Conservation (phyloP, 1,140 invertebrate genomes). For the Laupala kohalensis region DNA sequence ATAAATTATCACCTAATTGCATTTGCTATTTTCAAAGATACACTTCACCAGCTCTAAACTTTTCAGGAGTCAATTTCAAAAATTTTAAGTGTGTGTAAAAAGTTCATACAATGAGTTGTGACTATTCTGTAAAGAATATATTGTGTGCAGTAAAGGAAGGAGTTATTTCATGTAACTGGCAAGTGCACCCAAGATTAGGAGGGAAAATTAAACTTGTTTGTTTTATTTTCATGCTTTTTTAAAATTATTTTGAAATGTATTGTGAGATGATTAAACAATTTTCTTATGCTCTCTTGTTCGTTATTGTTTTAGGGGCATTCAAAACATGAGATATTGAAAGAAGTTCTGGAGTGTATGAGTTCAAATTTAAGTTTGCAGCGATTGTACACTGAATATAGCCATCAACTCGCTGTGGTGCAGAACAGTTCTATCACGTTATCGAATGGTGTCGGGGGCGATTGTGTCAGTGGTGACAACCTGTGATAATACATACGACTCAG, state of each 20-base stretch:
- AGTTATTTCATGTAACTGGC: background rate
- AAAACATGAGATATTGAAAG: conserved; percentile 11
- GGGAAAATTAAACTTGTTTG: background rate
- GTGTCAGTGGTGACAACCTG: background rate
- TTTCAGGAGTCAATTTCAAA: no score
- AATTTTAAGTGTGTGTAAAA: no score
- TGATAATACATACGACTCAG: no score
- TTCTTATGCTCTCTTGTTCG: background rate
- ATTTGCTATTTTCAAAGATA: no score
- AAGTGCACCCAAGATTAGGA: background rate
- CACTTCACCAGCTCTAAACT: no score
- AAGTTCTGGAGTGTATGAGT: conserved; percentile 8
- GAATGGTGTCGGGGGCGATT: background rate
- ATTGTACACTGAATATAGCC: conserved; percentile 14
- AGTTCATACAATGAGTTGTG: no score
- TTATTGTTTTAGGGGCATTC: conserved; percentile 4
- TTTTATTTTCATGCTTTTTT: background rate
- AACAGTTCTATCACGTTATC: background rate
- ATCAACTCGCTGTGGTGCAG: conserved; percentile 7
- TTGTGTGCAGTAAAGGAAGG: background rate
- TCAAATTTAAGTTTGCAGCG: conserved; percentile 11
- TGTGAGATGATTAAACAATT: background rate
- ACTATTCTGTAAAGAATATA: background rate
- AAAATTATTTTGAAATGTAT: background rate
- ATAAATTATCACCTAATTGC: no score